phyloP scores from a whole-genome alignment of 1,140 invertebrate species.

The Battus philenor region DNA sequence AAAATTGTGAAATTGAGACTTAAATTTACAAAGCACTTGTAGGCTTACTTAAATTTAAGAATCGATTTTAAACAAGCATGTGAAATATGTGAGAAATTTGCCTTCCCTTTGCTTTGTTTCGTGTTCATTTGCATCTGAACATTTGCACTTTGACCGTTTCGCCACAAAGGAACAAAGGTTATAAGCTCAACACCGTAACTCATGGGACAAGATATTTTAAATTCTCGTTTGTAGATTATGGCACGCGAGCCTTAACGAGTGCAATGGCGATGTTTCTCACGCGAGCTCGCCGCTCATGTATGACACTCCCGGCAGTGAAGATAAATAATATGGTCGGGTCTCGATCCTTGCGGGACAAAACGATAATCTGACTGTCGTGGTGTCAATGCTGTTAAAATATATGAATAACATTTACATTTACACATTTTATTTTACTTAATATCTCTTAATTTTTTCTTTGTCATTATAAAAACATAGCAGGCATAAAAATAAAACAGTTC shows the following conservation, averaged over 20 bases:
- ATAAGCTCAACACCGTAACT: constrained; percentile 44
- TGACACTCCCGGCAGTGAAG: constrained; percentile 5
- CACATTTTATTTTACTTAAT: neutral
- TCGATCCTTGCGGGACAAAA: constrained; percentile 6
- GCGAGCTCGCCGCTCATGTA: constrained; percentile 28
- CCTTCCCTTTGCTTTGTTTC: no score
- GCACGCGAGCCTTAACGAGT: constrained; percentile 45
- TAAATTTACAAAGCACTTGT: no score
- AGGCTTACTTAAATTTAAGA: no score
- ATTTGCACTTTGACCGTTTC: no score
- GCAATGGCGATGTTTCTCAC: constrained; percentile 40
- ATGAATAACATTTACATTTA: neutral
- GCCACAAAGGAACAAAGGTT: constrained; percentile 33
- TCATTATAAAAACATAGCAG: neutral
- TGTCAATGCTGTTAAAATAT: neutral
- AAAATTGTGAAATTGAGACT: no score
- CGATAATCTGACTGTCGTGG: constrained; percentile 1
- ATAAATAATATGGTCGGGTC: constrained; percentile 9
- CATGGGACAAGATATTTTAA: constrained; percentile 44
- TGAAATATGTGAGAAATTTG: no score
- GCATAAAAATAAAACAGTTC: neutral
- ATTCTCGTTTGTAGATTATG: constrained; percentile 49
- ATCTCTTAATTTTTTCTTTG: no score
- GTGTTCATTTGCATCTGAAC: no score
- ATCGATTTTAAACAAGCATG: no score